These are phyloP conservation scores for Fregata magnificens DNA, from an alignment of 2,113 vertebrate genomes.

Conservation along the genomic window DNA sequence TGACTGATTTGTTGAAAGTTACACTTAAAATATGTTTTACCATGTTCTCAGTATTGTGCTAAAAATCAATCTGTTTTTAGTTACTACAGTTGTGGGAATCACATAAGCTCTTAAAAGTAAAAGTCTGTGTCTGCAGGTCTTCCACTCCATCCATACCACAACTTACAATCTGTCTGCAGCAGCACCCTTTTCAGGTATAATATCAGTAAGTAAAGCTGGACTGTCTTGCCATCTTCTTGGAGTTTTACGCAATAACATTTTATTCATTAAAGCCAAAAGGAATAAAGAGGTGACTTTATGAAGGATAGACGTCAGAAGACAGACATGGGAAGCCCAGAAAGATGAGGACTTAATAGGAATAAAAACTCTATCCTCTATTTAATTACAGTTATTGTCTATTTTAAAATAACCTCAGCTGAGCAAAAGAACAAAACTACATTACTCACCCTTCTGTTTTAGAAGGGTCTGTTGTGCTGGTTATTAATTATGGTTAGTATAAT, in stretches of 20 bases:
- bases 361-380: neutral
- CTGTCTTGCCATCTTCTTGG: neutral
- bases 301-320: neutral
- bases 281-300: neutral
- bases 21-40: neutral
- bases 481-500: constrained; percentile 34
- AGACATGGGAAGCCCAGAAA: neutral
- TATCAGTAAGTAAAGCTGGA: neutral
- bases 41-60: neutral
- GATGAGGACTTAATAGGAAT: neutral
- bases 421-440: neutral
- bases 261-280: neutral
- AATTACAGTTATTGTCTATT: constrained; percentile 2
- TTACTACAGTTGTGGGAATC: neutral
- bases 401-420: neutral
- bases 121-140: neutral
- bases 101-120: neutral
- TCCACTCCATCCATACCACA: neutral
- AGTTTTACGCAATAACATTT: neutral
- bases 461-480: neutral
- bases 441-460: neutral
- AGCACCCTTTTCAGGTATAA: neutral
- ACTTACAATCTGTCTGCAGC: neutral
- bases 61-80: neutral
- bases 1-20: neutral